Percentiles rank a stretch among this genome's conserved stretches.
phyloP scores from a whole-genome alignment of 2,113 vertebrate genomes.

The Charadrius vociferus region DNA sequence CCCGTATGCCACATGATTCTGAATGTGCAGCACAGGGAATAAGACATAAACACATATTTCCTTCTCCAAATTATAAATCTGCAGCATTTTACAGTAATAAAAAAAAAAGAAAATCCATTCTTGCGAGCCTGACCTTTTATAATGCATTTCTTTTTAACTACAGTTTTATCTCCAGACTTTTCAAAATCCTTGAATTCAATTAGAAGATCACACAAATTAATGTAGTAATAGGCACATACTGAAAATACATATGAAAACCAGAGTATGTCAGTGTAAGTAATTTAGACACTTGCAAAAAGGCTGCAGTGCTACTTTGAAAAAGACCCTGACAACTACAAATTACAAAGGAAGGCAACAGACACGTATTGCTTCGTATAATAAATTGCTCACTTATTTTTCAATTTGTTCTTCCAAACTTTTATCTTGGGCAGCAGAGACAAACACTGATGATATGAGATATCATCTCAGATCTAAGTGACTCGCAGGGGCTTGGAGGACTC shows the following conservation, averaged over 20 bases:
- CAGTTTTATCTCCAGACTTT: background rate
- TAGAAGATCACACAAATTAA: constrained; percentile 12
- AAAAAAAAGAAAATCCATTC: background rate
- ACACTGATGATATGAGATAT: constrained; percentile 1
- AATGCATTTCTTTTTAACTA: background rate
- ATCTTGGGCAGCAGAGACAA: constrained; percentile 49
- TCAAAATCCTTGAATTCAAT: background rate
- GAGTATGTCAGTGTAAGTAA: background rate
- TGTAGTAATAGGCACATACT: background rate
- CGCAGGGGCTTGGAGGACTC: background rate
- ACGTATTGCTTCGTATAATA: constrained; percentile 10
- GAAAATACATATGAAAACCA: background rate
- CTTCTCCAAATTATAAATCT: background rate
- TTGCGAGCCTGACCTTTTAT: background rate
- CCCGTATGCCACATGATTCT: background rate
- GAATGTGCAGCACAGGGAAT: background rate
- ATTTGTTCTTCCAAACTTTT: constrained; percentile 59
- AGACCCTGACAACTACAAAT: constrained; percentile 55
- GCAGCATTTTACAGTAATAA: background rate
- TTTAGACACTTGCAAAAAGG: constrained; percentile 27
- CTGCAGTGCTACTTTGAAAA: background rate
- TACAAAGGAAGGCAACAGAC: constrained; percentile 25
- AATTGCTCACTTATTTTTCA: constrained; percentile 57
- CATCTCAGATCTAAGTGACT: background rate
- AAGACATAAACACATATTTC: background rate